Conservation (phyloP, 1,140 invertebrate genomes). For the Trichoplusia ni region DNA sequence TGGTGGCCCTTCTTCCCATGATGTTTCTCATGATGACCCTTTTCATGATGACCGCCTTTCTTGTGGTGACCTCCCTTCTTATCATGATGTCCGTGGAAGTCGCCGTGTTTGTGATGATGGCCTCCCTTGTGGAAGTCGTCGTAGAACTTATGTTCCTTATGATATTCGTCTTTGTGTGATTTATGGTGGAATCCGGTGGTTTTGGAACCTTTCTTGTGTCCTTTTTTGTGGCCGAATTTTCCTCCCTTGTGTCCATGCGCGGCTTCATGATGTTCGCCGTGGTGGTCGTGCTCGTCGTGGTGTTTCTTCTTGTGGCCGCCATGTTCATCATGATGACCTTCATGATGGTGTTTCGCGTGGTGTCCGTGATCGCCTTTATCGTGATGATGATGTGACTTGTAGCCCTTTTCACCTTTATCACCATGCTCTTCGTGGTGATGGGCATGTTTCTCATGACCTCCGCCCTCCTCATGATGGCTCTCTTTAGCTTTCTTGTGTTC, state of each 20-base stretch:
- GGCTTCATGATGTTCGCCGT: conserved; percentile 87
- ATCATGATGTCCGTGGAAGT: conserved; percentile 86
- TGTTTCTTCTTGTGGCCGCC: conserved; percentile 89
- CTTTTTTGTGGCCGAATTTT: conserved; percentile 89
- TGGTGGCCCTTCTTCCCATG: conserved; percentile 88
- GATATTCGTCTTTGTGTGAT: conserved; percentile 91
- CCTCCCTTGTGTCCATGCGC: conserved; percentile 89
- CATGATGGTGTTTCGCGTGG: conserved; percentile 87
- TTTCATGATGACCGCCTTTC: conserved; percentile 87
- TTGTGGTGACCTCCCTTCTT: conserved; percentile 87
- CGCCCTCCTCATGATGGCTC: conserved; percentile 83
- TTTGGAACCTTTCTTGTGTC: conserved; percentile 88
- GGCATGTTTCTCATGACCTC: conserved; percentile 84
- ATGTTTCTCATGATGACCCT: conserved; percentile 86
- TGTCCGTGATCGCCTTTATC: conserved; percentile 87
- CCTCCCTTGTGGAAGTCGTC: conserved; percentile 91
- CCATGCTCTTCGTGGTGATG: conserved; percentile 85
- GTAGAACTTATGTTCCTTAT: conserved; percentile 92
- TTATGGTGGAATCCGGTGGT: conserved; percentile 90
- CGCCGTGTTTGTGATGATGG: conserved; percentile 86
- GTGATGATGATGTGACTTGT: conserved; percentile 85
- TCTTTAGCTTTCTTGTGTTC: conserved; percentile 78
- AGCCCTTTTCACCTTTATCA: conserved; percentile 86
- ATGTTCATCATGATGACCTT: conserved; percentile 87
- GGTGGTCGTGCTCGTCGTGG: conserved; percentile 86